Conservation (phyloP, 2,888 invertebrate species). For the Silvanus unidentatus region DNA sequence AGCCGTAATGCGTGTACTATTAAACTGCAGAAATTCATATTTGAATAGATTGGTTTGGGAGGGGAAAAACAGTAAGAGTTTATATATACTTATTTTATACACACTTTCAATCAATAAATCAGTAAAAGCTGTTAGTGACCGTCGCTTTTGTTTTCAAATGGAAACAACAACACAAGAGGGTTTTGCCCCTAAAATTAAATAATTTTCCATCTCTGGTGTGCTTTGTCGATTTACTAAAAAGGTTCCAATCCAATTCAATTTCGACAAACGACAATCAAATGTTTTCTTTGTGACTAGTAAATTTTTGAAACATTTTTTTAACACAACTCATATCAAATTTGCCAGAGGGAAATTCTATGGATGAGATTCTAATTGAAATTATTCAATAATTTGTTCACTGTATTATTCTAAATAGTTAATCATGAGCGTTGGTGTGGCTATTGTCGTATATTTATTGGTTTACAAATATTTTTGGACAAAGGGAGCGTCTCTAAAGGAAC, state of each 20-base stretch:
- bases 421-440: too few relatives aligned
- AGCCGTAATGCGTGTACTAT: slow-evolving; percentile 37
- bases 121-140: slow-evolving; percentile 35
- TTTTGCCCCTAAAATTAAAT: slow-evolving; percentile 24
- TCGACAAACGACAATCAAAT: slow-evolving; percentile 23
- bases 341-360: too few relatives aligned
- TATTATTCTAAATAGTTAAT: too few relatives aligned
- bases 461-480: too few relatives aligned
- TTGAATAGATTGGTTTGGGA: slow-evolving; percentile 32
- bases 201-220: slow-evolving; percentile 24
- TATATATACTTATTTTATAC: slow-evolving; percentile 22
- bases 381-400: too few relatives aligned
- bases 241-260: slow-evolving; percentile 31
- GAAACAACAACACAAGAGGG: slow-evolving; percentile 12
- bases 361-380: too few relatives aligned
- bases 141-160: slow-evolving; percentile 28
- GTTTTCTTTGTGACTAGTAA: not conserved
- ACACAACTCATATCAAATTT: too few relatives aligned
- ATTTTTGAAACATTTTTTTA: too few relatives aligned
- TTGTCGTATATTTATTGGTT: too few relatives aligned
- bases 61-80: slow-evolving; percentile 13
- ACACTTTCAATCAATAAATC: slow-evolving; percentile 35
- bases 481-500: too few relatives aligned
- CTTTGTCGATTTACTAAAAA: slow-evolving; percentile 30
- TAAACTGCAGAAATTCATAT: slow-evolving; percentile 33